These are phyloP conservation scores for Sycophila texana DNA, from an alignment of 2,888 invertebrate species.

Conservation along the genomic window DNA sequence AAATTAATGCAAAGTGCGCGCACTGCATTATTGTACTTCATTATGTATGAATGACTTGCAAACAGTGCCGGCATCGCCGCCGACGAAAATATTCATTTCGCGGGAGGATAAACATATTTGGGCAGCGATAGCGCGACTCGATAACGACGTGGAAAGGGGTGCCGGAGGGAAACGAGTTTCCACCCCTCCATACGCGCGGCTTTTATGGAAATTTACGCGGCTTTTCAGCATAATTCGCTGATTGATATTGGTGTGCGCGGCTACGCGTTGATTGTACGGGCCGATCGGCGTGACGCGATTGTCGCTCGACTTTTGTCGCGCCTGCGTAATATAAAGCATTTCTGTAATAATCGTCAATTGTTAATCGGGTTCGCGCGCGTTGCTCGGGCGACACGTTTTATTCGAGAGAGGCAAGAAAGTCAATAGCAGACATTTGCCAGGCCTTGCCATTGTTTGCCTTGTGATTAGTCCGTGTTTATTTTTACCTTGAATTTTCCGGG, in stretches of 20 bases:
- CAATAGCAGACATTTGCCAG: too few relatives aligned
- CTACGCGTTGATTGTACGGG: slow-evolving; percentile 2
- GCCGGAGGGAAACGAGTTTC: background rate
- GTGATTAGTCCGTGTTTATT: too few relatives aligned
- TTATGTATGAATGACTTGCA: slow-evolving; percentile 49
- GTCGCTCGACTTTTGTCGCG: background rate
- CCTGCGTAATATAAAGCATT: background rate
- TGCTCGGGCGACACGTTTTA: too few relatives aligned
- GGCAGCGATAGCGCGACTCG: slow-evolving; percentile 14
- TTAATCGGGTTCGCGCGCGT: background rate
- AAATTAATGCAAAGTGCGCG: slow-evolving; percentile 36
- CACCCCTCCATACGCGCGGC: background rate
- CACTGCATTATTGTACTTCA: slow-evolving; percentile 35
- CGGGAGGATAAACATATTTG: slow-evolving; percentile 48
- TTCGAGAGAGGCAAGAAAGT: too few relatives aligned
- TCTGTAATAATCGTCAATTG: slow-evolving; percentile 23
- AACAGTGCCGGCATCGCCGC: slow-evolving; percentile 9
- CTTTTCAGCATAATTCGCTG: slow-evolving; percentile 34
- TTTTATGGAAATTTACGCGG: slow-evolving; percentile 43
- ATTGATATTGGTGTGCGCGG: slow-evolving; percentile 50
- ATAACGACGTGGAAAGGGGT: background rate
- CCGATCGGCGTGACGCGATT: too few relatives aligned
- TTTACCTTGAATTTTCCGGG: too few relatives aligned
- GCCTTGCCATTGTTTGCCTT: too few relatives aligned
- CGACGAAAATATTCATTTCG: slow-evolving; percentile 46